Base-by-base conservation (phyloP, 2,888 invertebrate species). In the Calliscelio sp. region DNA sequence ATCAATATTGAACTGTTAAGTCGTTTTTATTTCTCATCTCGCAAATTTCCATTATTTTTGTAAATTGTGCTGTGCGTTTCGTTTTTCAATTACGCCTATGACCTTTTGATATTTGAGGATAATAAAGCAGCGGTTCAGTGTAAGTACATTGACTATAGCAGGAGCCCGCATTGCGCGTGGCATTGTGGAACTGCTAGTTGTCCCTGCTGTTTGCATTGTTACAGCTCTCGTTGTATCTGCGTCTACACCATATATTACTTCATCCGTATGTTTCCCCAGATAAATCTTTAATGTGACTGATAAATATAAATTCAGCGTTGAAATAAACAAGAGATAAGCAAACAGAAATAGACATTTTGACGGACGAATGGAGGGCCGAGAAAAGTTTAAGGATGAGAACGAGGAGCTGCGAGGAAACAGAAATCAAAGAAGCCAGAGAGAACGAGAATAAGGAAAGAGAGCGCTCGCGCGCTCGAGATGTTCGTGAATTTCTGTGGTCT, bases 401-500 rank as follows among this genome's bases (percentile, higher is more conserved):
- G 46, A 32, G 25, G 68, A 85, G 73, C 14, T 20, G 53, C 25
- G 46, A 46, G 63, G 35, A 70, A 75, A 63, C 81, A 68, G 66
- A 74, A 81, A 25, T 82, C 55, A 75, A 55, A 78, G 55, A 65
- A 71, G 44, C 24, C 38, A n/a, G n/a, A 24, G 46, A 53, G 41
- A 32, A n/a, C n/a, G 73, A 32, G 82, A 73, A 70, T 51, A 32
- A 53, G 78, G 61, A 74, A 55, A 22, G 51, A 70, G 57, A 61
- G 55, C 32, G n/a, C n/a, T n/a, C n/a, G n/a, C 61, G 49, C 51
- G 68, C 79, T 80, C 41, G 81, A 55, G 55, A 46, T 84, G 78
- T 65, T 86, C 81, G 70, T 65, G 81, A 81, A 83, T 85, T 86
- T 82, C 74, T 82, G 78, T 46, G 75, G 85, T 71, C 80, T 82